Base-by-base conservation (phyloP, 1,140 invertebrate species). In the Heliothis subflexa region DNA sequence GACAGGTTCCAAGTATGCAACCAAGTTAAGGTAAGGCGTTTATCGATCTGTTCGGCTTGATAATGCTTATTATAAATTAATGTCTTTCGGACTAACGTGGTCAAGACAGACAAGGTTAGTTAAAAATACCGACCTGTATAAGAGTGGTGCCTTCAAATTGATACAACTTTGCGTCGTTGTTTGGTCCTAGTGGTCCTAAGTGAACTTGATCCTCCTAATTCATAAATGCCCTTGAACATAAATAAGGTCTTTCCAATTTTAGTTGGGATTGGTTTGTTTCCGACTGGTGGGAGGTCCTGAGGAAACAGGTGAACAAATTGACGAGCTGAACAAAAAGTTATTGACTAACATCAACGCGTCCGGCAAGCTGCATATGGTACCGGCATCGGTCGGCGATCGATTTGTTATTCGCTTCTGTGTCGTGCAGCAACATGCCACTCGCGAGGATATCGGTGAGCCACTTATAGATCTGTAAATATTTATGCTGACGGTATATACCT, bases 341-440 rank as follows among this genome's bases (percentile, higher is more conserved):
- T 94, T 99, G 70, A 98, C 98, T 68, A 96, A 96, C 64, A 99
- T 99, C 79, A 99, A 99, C 88, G 98, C 98, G 71, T 99, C 98
- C 5, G 99, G 99, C 9, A 98, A 98, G 91, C 95, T 99, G 68
- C 99, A 99, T 91, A 99, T 99, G 99, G 98, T 99, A 3, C 99
- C 99, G 0, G 98, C 99, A 0, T 97, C 96, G 47, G 97, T 99
- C 0, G 98, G 98, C 88, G 98, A 99, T 45, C 96, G 97, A 80
- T 99, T 98, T 89, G 97, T 98, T 9, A 99, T 99, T 83, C 96
- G 99, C 68, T 99, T 99, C 93, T 99, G 98, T 86, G 98, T 99
- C 0, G 98, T 99, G 66, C 97, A 98, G 3, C 98, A 99, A 91
- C 97, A 98, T 90, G 98, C 99, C 18, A 97, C 96, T 0, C 96